A percentile compares a stretch with the other conserved stretches of the same genome.
Conservation (phyloP, 2,113 vertebrate species). For the Heloderma charlesbogerti region DNA sequence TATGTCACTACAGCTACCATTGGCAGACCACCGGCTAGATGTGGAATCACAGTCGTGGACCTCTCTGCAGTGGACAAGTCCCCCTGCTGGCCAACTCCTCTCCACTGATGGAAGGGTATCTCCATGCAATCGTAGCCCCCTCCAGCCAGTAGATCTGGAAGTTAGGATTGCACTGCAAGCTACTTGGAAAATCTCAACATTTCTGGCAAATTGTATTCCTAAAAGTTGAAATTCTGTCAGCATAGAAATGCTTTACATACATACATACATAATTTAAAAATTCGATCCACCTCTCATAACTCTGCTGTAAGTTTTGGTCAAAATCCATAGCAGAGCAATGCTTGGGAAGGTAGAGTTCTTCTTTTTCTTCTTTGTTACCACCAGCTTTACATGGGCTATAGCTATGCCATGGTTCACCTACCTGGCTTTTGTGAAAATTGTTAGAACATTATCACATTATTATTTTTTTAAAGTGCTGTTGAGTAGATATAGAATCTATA, state of each 20-base stretch:
- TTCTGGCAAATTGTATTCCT: neutral
- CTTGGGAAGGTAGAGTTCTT: neutral
- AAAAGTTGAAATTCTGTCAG: too few species aligned
- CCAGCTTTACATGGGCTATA: neutral
- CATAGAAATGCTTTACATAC: neutral
- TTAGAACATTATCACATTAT: too few species aligned
- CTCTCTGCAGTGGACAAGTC: neutral
- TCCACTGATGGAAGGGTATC: too few species aligned
- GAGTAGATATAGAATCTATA: too few species aligned
- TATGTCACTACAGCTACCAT: neutral
- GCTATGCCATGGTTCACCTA: neutral
- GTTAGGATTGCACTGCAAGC: too few species aligned
- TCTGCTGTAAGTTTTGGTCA: neutral
- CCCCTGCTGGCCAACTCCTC: too few species aligned
- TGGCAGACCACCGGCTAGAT: neutral
- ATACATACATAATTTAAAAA: neutral
- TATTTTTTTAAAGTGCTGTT: too few species aligned
- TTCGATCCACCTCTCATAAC: neutral
- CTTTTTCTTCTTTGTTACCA: too few species aligned
- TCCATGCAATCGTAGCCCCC: too few species aligned
- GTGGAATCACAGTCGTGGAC: neutral
- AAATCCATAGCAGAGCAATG: neutral
- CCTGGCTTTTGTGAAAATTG: neutral
- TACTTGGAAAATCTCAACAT: too few species aligned
- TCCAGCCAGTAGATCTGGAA: too few species aligned